phyloP scores from a whole-genome alignment of 2,113 vertebrate genomes.

The Tetrao urogallus region DNA sequence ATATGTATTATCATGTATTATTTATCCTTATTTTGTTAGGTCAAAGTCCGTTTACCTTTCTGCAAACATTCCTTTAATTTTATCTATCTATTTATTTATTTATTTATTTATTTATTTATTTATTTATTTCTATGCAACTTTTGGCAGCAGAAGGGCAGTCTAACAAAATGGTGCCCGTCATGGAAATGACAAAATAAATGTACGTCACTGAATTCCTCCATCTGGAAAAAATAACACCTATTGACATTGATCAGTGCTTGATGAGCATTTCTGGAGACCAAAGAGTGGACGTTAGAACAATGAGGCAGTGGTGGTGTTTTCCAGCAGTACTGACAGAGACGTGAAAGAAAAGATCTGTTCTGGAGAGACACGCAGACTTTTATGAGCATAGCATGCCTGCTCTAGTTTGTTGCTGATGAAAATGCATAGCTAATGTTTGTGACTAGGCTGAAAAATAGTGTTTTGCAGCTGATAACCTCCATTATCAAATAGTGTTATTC shows the following conservation, averaged over 20 bases:
- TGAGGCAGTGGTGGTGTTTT: not conserved
- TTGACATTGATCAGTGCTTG: not conserved
- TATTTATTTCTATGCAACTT: not conserved
- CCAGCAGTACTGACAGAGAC: not conserved
- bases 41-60: not conserved
- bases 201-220: not conserved
- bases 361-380: not conserved
- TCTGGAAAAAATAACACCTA: not conserved
- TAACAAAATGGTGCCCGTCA: not conserved
- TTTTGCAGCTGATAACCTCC: not conserved
- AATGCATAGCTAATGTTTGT: not conserved
- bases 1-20: not conserved
- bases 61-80: not conserved
- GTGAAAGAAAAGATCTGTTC: too few relatives aligned
- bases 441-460: not conserved
- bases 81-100: too few relatives aligned
- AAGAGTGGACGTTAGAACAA: not conserved
- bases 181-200: not conserved
- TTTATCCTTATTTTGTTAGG: not conserved
- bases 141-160: not conserved
- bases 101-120: too few relatives aligned
- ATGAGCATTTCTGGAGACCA: not conserved
- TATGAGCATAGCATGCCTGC: not conserved
- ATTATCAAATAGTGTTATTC: not conserved
- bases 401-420: not conserved